Evolutionary conservation across 2,888 invertebrate species (phyloP).

Genomic region (Drosophila trichaetosa): DNA sequence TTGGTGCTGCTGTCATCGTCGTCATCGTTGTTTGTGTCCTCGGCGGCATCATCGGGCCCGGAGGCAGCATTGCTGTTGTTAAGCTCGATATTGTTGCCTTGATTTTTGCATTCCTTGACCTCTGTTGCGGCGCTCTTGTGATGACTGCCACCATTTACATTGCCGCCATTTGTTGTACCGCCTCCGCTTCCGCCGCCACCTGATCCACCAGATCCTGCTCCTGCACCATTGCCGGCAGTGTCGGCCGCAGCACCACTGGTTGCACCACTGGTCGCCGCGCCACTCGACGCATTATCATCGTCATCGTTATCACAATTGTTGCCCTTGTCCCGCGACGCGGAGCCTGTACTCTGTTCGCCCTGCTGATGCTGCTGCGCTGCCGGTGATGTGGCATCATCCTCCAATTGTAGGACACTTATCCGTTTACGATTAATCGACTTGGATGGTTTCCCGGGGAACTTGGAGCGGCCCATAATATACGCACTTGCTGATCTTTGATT

Average conservation of each 20-base stretch:
- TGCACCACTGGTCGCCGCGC: slow-evolving; percentile 40
- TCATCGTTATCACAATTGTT: slow-evolving; percentile 80
- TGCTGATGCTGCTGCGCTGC: slow-evolving; percentile 47
- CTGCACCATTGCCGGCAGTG: slow-evolving; percentile 33
- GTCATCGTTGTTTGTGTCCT: slow-evolving; percentile 56
- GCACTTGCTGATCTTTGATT: slow-evolving; percentile 49
- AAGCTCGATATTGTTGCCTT: slow-evolving; percentile 37
- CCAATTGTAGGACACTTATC: slow-evolving; percentile 89
- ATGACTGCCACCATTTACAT: slow-evolving; percentile 54
- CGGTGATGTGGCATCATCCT: slow-evolving; percentile 65
- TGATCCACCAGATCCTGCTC: slow-evolving; percentile 2
- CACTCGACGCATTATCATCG: slow-evolving; percentile 73
- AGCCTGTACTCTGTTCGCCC: slow-evolving; percentile 54
- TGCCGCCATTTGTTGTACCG: slow-evolving; percentile 52
- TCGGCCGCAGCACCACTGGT: slow-evolving; percentile 23
- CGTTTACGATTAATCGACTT: slow-evolving; percentile 94
- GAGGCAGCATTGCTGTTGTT: slow-evolving; percentile 17
- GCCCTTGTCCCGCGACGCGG: slow-evolving; percentile 66
- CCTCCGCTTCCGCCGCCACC: slow-evolving; percentile 17
- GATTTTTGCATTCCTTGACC: slow-evolving; percentile 52
- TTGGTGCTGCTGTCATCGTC: slow-evolving; percentile 64
- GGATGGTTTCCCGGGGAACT: slow-evolving; percentile 94
- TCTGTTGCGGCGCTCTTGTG: slow-evolving; percentile 48
- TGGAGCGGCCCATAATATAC: slow-evolving; percentile 84
- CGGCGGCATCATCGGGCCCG: slow-evolving; percentile 36